phyloP scores from a whole-genome alignment of 2,888 invertebrate genomes.

The Chrysina gloriosa region DNA sequence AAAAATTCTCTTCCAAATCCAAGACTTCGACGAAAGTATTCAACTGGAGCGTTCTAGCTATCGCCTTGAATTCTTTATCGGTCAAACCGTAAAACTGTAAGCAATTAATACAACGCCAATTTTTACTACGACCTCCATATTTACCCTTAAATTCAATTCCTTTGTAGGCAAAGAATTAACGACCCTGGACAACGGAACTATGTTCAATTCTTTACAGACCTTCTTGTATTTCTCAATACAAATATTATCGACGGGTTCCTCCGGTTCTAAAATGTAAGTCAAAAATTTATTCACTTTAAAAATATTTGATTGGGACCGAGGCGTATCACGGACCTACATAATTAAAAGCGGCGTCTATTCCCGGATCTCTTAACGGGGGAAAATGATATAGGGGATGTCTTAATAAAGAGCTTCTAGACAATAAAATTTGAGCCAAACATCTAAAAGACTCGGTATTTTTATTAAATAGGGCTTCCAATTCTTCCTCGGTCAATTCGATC shows the following conservation, averaged over 20 bases:
- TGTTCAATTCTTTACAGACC: slow-evolving; percentile 60
- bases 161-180: slow-evolving; percentile 55
- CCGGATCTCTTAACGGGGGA: slow-evolving; percentile 62
- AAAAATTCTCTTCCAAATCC: slow-evolving; percentile 64
- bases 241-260: slow-evolving; percentile 53
- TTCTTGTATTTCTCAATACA: slow-evolving; percentile 60
- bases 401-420: slow-evolving; percentile 66
- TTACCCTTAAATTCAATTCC: slow-evolving; percentile 59
- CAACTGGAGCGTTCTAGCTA: slow-evolving; percentile 58
- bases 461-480: slow-evolving; percentile 52
- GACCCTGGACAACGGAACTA: slow-evolving; percentile 60
- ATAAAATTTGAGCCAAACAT: slow-evolving; percentile 60
- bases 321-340: slow-evolving; percentile 53
- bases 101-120: background rate
- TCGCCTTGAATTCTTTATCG: slow-evolving; percentile 58
- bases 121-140: background rate
- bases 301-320: background rate
- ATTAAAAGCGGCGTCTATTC: slow-evolving; percentile 60
- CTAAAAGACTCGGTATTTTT: slow-evolving; percentile 60
- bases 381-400: slow-evolving; percentile 66
- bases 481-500: slow-evolving; percentile 51
- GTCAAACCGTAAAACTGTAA: slow-evolving; percentile 61
- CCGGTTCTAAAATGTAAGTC: slow-evolving; percentile 49
- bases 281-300: slow-evolving; percentile 9
- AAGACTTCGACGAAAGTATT: slow-evolving; percentile 59